A percentile compares a stretch with the other conserved stretches of the same genome.
Conservation (phyloP, 2,888 invertebrate species). For the Nomada goodeniana region DNA sequence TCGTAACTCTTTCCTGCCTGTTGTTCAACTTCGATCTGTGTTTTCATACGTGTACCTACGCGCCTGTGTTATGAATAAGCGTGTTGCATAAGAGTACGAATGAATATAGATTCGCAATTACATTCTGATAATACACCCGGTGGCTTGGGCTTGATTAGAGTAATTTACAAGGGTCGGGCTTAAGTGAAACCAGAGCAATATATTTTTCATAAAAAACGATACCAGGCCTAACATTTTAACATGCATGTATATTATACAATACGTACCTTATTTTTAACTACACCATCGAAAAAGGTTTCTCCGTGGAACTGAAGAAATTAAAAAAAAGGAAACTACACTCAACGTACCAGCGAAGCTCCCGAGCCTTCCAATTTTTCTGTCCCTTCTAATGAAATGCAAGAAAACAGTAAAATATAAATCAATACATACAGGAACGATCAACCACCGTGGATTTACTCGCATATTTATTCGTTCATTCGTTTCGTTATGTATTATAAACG, state of each 20-base stretch:
- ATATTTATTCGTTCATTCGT: slow-evolving; percentile 67
- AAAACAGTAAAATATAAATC: neutral
- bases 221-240: no score
- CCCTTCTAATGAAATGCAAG: no score
- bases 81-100: neutral
- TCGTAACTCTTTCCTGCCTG: neutral
- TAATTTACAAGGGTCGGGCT: neutral
- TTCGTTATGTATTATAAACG: slow-evolving; percentile 60
- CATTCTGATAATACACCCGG: neutral
- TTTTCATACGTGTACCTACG: neutral
- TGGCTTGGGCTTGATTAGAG: neutral
- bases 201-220: neutral
- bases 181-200: neutral
- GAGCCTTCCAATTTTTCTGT: no score
- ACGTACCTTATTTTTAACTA: no score
- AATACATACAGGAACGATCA: neutral
- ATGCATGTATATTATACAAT: no score
- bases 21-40: slow-evolving; percentile 6
- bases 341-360: no score
- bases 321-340: no score
- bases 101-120: neutral
- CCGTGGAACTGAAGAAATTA: no score
- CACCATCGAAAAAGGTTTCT: no score
- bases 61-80: neutral
- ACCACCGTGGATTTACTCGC: slow-evolving; percentile 61